phyloP scores from a whole-genome alignment of 2,113 vertebrate genomes.

The Odocoileus virginianus region DNA sequence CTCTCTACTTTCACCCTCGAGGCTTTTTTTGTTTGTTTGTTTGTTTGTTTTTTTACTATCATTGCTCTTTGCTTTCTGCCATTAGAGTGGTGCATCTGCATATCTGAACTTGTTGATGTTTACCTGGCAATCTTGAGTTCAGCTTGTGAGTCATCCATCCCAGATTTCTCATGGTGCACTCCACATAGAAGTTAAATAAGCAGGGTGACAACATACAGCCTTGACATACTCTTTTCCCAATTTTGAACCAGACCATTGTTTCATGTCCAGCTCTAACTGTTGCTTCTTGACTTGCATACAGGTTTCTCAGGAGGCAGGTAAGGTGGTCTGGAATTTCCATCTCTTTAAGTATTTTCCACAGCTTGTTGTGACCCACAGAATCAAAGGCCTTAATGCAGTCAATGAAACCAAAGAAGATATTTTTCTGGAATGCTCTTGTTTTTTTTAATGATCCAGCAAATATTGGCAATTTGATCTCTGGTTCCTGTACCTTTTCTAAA shows the following conservation, averaged over 20 bases:
- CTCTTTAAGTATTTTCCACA: not conserved
- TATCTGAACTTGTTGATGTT: not conserved
- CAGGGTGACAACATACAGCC: not conserved
- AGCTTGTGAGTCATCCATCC: not conserved
- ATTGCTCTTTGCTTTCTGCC: not conserved
- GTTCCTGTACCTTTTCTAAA: not conserved
- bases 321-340: not conserved
- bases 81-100: not conserved
- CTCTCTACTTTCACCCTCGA: not conserved
- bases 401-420: rapidly evolving
- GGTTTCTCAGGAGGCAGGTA: not conserved
- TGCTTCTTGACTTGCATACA: not conserved
- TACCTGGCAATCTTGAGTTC: not conserved
- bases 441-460: not conserved
- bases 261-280: not conserved
- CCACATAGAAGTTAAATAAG: not conserved
- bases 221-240: not conserved
- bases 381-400: not conserved
- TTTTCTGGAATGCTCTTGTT: not conserved
- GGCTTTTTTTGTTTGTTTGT: not conserved
- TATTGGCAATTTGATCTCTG: not conserved
- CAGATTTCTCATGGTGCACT: not conserved
- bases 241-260: not conserved
- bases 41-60: not conserved
- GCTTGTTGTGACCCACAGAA: not conserved